Evolutionary conservation across 2,113 vertebrate genomes (phyloP).

Genomic region (Dascyllus trimaculatus): DNA sequence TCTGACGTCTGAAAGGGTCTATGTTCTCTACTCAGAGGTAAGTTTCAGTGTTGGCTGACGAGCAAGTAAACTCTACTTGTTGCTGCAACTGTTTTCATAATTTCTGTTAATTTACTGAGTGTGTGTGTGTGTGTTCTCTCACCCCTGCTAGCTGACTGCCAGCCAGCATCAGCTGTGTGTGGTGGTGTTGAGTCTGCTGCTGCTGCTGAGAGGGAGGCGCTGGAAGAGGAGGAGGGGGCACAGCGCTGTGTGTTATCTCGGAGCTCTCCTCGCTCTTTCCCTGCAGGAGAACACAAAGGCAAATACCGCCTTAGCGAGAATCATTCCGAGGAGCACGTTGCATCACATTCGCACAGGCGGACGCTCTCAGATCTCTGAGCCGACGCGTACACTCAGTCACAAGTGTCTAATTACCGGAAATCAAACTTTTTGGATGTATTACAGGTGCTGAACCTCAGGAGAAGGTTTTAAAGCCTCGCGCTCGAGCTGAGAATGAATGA

Average conservation of each 20-base stretch:
- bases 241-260: conserved; percentile 72
- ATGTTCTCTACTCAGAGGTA: too few species aligned
- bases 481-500: not conserved
- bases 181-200: conserved; percentile 86
- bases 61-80: too few species aligned
- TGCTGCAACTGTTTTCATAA: not conserved
- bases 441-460: not conserved
- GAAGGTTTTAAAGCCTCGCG: not conserved
- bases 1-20: too few species aligned
- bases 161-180: conserved; percentile 93
- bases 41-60: too few species aligned
- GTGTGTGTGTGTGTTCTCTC: conserved; percentile 55
- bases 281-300: conserved; percentile 68
- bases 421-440: not conserved
- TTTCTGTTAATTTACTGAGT: not conserved
- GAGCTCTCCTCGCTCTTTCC: conserved; percentile 85
- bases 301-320: too few species aligned
- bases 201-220: conserved; percentile 70
- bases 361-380: not conserved
- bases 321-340: too few species aligned
- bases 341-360: not conserved
- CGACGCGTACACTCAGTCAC: not conserved
- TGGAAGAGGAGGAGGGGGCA: conserved; percentile 63
- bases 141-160: conserved; percentile 94
- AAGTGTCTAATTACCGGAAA: not conserved